Conservation (phyloP, 2,797 vertebrate species). For the Ctenopoma kingsleyae region DNA sequence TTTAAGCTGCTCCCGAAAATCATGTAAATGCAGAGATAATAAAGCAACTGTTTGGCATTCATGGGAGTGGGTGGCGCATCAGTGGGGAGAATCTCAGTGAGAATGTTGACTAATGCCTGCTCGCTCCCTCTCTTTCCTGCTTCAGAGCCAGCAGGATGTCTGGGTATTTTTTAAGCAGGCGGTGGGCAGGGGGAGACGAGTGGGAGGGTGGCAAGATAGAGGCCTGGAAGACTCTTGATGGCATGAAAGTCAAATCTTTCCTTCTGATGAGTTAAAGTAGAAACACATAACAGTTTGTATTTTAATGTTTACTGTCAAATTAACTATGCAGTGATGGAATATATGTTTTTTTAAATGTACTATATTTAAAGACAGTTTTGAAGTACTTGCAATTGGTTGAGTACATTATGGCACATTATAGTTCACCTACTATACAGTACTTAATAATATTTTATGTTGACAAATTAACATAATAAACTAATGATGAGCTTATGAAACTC, state of each 20-base stretch:
- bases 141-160: conserved; percentile 61
- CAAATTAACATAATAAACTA: no score
- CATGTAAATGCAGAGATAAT: conserved; percentile 82
- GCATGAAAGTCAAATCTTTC: conserved; percentile 42
- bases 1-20: conserved; percentile 74
- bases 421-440: not conserved
- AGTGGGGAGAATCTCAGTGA: conserved; percentile 71
- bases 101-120: conserved; percentile 66
- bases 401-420: no score
- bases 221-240: conserved; percentile 29
- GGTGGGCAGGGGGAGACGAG: conserved; percentile 14
- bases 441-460: no score
- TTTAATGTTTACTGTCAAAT: conserved; percentile 6
- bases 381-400: no score
- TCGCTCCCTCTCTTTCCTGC: conserved; percentile 32
- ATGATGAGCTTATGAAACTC: not conserved
- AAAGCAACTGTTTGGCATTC: conserved; percentile 85
- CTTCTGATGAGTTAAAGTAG: conserved; percentile 32
- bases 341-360: no score
- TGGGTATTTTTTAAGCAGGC: conserved; percentile 41
- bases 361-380: no score
- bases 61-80: conserved; percentile 78
- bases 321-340: not conserved
- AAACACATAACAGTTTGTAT: conserved; percentile 3
- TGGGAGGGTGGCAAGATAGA: conserved; percentile 9